A percentile compares a stretch with the other conserved stretches of the same genome.
Evolutionary conservation across 2,797 vertebrate genomes (phyloP).

Genomic region (Morus bassanus): DNA sequence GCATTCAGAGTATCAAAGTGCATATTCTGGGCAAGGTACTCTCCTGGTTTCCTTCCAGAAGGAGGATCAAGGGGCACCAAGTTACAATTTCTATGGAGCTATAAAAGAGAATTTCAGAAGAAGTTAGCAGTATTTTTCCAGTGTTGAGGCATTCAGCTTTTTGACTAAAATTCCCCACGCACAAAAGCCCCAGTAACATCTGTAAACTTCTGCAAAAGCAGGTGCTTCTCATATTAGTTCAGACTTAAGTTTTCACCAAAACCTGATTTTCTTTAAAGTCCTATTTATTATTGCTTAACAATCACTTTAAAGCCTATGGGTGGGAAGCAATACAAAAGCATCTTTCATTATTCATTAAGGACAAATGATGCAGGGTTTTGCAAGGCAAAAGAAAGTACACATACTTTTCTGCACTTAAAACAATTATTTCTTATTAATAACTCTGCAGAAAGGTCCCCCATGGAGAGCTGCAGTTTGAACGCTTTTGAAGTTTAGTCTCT

Average conservation of each 20-base stretch:
- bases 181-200: not conserved
- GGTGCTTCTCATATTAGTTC: not conserved
- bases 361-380: not conserved
- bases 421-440: slow-evolving; percentile 54
- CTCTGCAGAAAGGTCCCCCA: slow-evolving; percentile 14
- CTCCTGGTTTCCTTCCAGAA: not conserved
- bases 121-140: not conserved
- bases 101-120: not conserved
- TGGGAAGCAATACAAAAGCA: slow-evolving; percentile 42
- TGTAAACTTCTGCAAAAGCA: not conserved
- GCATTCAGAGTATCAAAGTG: not conserved
- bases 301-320: not conserved
- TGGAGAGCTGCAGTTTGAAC: not conserved
- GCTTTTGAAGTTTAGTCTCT: slow-evolving; percentile 34
- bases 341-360: slow-evolving; percentile 59
- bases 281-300: slow-evolving; percentile 15
- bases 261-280: not conserved
- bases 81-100: not conserved
- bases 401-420: slow-evolving; percentile 34
- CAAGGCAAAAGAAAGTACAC: not conserved
- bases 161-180: not conserved
- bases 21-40: too few relatives aligned
- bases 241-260: not conserved
- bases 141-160: not conserved
- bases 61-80: not conserved